Evolutionary conservation across 1,140 invertebrate genomes (phyloP), one percentile per base, ranked within the genome.

Genomic region (Eriosoma lanigerum): DNA sequence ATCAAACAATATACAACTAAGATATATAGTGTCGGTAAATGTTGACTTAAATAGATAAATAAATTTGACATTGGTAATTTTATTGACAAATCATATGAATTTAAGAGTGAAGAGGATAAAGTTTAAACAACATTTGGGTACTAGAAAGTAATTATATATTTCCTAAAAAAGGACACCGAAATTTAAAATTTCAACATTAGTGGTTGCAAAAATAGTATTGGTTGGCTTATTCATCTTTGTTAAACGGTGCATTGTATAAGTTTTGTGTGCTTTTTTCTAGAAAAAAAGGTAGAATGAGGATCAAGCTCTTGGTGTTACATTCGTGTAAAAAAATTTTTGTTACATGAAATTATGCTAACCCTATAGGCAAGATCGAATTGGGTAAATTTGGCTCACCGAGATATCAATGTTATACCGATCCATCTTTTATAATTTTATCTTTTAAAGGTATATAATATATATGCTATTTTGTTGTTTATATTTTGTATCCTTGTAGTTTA

Each of bases 221-320:
- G 56, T 58, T 26, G 56, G 56, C 56, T 58, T 58, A 58, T 58
- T 58, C 56, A 58, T 58, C 56, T 58, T 58, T 58, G 56, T 58
- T 58, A 58, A 58, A 58, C 56, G 56, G 56, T 58, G 56, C 56
- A 58, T 58, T 58, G 56, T 58, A 21, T 58, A 58, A 58, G 56
- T 58, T 58, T 58, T 58, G 56, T 58, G 56, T 26, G 56, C 56
- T 58, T 58, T 58, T 26, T 58, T 58, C 56, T 58, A 58, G 21
- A 58, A 58, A 58, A 58, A 58, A 58, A 58, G 56, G 52, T 54
- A 9, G 52, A n/a, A 54, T 54, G 52, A n/a, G 52, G 52, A 54
- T 54, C 52, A 54, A 54, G 52, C 52, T 54, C 52, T 54, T 54
- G 52, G 52, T 54, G 52, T 21, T n/a, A n/a, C n/a, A n/a, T n/a